Conservation (phyloP, 2,888 invertebrate species). For the Habrosyne pyritoides region DNA sequence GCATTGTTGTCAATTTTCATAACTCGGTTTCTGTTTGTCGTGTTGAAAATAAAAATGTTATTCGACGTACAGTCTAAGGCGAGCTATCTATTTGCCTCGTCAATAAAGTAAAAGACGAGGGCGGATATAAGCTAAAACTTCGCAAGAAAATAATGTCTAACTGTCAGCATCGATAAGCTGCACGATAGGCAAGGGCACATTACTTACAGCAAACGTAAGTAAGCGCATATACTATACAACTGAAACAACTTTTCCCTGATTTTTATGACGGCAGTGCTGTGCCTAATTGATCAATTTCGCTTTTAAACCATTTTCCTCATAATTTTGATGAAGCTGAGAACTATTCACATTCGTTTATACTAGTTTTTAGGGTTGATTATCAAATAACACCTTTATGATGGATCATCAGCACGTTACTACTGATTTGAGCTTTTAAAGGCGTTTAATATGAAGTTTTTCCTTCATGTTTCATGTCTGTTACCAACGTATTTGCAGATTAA, state of each 20-base stretch:
- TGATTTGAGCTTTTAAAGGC: too few species aligned
- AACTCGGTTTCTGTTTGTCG: not conserved
- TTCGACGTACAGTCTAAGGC: not conserved
- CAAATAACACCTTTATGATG: too few species aligned
- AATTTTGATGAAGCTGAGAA: not conserved
- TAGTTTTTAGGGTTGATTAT: too few species aligned
- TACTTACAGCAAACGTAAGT: not conserved
- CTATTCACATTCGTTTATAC: too few species aligned
- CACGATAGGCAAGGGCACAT: not conserved
- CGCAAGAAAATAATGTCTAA: not conserved
- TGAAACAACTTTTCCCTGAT: not conserved
- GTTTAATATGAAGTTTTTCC: not conserved
- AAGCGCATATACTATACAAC: not conserved
- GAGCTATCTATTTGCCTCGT: not conserved
- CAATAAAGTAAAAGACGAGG: not conserved
- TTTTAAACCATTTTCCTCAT: not conserved
- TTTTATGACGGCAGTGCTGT: not conserved
- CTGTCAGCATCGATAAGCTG: not conserved
- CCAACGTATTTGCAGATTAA: constrained; percentile 49
- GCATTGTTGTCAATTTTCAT: not conserved
- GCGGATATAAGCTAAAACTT: not conserved
- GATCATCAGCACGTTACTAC: too few species aligned
- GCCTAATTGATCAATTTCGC: not conserved
- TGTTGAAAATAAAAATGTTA: not conserved
- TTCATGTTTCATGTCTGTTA: not conserved